Conservation (phyloP, 2,888 invertebrate genomes). For the Tenthredo amoena region DNA sequence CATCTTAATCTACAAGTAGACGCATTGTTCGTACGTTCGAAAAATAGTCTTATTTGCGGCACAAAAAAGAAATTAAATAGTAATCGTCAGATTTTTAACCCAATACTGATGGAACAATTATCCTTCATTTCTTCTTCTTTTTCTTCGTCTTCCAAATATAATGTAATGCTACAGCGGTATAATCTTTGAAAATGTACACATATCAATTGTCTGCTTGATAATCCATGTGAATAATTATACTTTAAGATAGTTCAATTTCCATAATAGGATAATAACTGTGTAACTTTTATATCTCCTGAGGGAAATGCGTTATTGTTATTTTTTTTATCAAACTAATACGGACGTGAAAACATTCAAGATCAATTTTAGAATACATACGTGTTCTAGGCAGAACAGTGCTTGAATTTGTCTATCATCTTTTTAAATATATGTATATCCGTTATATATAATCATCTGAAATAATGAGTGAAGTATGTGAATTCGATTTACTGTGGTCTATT, state of each 20-base stretch:
- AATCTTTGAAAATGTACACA: constrained; percentile 3
- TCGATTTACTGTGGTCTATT: constrained; percentile 54
- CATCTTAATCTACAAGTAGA: constrained; percentile 5
- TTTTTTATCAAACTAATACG: neutral
- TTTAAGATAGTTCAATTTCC: neutral
- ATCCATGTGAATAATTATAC: neutral
- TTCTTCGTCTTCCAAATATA: neutral
- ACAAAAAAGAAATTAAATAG: neutral
- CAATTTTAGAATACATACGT: neutral
- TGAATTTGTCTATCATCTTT: neutral
- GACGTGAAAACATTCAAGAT: neutral
- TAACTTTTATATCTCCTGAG: constrained; percentile 10
- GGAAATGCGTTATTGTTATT: neutral
- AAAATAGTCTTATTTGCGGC: neutral
- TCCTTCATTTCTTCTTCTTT: neutral
- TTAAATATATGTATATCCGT: neutral
- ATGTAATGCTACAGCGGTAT: neutral
- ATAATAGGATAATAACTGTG: constrained; percentile 8
- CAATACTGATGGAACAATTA: constrained; percentile 1
- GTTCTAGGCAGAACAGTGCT: neutral
- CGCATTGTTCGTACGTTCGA: neutral
- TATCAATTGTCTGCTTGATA: neutral
- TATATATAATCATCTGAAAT: neutral
- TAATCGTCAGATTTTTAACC: neutral
- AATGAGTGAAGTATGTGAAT: constrained; percentile 27